phyloP scores from a whole-genome alignment of 1,140 invertebrate genomes.

The Harlomillsia oculata region DNA sequence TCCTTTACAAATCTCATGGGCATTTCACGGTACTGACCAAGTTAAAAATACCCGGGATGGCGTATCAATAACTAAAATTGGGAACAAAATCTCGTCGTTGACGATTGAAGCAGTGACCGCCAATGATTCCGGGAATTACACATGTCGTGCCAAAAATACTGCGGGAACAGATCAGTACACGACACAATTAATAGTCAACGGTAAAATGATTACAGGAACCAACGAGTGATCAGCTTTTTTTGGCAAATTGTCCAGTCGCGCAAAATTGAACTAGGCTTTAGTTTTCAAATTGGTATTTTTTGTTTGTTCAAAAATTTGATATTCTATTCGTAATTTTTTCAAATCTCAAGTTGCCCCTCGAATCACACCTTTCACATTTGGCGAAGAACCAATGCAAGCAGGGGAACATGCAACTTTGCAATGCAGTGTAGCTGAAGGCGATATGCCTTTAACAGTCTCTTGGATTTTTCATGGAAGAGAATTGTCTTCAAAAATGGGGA shows the following conservation, averaged over 20 bases:
- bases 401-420: conserved; percentile 50
- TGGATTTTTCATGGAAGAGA: conserved; percentile 38
- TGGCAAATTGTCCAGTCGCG: neutral
- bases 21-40: conserved; percentile 24
- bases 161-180: conserved; percentile 61
- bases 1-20: conserved; percentile 34
- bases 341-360: conserved; percentile 48
- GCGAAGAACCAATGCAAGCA: conserved; percentile 45
- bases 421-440: conserved; percentile 56
- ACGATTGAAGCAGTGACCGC: conserved; percentile 41
- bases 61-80: conserved; percentile 21
- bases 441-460: conserved; percentile 40
- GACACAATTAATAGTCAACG: conserved; percentile 38
- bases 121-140: conserved; percentile 42
- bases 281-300: neutral
- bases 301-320: no score
- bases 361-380: conserved; percentile 52
- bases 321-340: conserved; percentile 3
- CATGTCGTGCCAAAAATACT: conserved; percentile 54
- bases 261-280: neutral
- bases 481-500: conserved; percentile 38
- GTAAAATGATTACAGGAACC: neutral
- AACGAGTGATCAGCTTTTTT: neutral
- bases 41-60: conserved; percentile 5
- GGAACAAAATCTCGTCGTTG: conserved; percentile 39